phyloP scores from a whole-genome alignment of 2,797 vertebrate genomes.

The Oreonectes daqikongensis region DNA sequence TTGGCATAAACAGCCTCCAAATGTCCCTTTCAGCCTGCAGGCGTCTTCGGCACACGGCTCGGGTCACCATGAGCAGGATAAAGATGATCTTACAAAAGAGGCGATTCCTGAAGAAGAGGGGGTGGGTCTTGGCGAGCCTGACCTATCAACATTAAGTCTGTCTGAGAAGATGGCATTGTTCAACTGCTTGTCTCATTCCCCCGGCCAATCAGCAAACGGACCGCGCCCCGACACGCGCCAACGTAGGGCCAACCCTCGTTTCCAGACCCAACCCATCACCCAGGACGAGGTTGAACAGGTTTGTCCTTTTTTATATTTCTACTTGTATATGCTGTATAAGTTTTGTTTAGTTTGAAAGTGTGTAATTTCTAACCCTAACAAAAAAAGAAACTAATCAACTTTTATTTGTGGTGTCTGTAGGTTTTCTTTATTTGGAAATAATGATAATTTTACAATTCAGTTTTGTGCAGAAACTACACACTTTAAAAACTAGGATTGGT shows the following conservation, averaged over 20 bases:
- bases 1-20: background rate
- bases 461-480: background rate
- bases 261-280: slow-evolving; percentile 96
- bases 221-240: slow-evolving; percentile 78
- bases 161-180: slow-evolving; percentile 97
- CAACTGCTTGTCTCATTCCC: slow-evolving; percentile 85
- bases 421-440: background rate
- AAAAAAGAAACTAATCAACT: no score
- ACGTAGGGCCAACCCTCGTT: slow-evolving; percentile 87
- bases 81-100: slow-evolving; percentile 23
- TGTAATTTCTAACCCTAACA: no score
- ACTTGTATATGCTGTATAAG: background rate
- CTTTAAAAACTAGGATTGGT: background rate
- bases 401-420: no score
- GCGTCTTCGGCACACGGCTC: slow-evolving; percentile 81
- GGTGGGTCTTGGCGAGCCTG: slow-evolving; percentile 78
- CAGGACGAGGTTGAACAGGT: slow-evolving; percentile 94
- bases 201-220: slow-evolving; percentile 60
- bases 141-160: slow-evolving; percentile 88
- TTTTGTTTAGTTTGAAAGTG: no score
- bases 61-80: slow-evolving; percentile 73
- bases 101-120: slow-evolving; percentile 62
- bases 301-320: slow-evolving; percentile 14
- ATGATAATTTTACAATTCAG: background rate
- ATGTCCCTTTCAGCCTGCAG: slow-evolving; percentile 78